These are phyloP conservation scores for Eurosta solidaginis DNA, from an alignment of 1,140 invertebrate species.

Conservation along the genomic window DNA sequence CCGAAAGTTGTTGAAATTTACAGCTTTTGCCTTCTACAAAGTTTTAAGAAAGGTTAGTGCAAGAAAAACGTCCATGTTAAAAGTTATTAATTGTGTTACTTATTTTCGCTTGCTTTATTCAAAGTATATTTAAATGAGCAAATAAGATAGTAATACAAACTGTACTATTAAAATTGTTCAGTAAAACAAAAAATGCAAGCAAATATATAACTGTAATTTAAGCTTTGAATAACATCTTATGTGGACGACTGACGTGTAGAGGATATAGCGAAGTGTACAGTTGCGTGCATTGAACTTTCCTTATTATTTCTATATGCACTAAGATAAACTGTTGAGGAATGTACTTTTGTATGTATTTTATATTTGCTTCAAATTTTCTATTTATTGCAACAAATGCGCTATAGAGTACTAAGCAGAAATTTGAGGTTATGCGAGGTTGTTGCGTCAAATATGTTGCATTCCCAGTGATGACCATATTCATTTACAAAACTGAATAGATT, in stretches of 20 bases:
- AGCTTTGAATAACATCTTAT: background rate
- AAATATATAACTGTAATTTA: background rate
- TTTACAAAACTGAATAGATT: too few species aligned
- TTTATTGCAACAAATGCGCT: background rate
- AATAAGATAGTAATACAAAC: too few species aligned
- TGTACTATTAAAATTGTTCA: background rate
- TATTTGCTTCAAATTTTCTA: background rate
- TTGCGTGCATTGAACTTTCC: constrained; percentile 14
- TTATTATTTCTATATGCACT: background rate
- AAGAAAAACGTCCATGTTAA: background rate
- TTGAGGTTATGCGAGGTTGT: constrained; percentile 9
- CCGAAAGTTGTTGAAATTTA: background rate
- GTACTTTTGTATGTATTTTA: background rate
- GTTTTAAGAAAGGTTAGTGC: background rate
- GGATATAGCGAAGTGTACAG: background rate
- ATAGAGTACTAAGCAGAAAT: background rate
- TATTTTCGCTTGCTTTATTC: too few species aligned
- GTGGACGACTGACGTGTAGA: background rate
- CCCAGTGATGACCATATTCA: too few species aligned
- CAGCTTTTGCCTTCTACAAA: background rate
- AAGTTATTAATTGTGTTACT: background rate
- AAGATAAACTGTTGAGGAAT: background rate
- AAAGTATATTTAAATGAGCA: too few species aligned
- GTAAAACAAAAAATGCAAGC: background rate
- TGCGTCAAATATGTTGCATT: too few species aligned